phyloP scores from a whole-genome alignment of 2,113 vertebrate genomes.

The Ranitomeya variabilis region DNA sequence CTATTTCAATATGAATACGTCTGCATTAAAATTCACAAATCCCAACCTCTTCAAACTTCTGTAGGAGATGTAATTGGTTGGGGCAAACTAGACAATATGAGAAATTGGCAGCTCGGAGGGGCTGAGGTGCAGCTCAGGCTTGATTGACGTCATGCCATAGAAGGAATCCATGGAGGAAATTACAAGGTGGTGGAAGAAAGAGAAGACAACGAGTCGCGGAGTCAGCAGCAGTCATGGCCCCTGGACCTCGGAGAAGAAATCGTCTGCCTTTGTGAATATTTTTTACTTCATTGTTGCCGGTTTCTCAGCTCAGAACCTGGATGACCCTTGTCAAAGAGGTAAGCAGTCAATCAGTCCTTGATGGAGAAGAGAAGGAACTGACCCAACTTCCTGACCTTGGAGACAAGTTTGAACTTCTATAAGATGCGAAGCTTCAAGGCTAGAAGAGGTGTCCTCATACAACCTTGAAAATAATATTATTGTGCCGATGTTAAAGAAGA shows the following conservation, averaged over 20 bases:
- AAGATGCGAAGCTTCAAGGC: neutral
- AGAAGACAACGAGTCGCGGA: neutral
- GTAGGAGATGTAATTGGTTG: slow-evolving; percentile 28
- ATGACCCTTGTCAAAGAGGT: neutral
- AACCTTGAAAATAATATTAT: neutral
- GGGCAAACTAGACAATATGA: slow-evolving; percentile 12
- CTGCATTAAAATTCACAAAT: slow-evolving; percentile 25
- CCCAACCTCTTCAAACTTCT: slow-evolving; percentile 10
- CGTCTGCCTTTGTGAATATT: neutral
- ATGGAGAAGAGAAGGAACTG: neutral
- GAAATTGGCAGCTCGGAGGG: neutral
- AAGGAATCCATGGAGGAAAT: neutral
- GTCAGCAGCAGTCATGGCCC: slow-evolving; percentile 3
- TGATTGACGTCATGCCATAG: neutral
- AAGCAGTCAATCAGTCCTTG: neutral
- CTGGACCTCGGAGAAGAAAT: neutral
- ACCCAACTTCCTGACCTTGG: neutral
- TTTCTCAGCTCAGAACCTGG: neutral
- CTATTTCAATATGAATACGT: slow-evolving; percentile 46
- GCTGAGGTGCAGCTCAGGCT: neutral
- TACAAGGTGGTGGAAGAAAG: neutral
- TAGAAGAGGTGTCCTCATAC: neutral
- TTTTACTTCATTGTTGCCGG: neutral
- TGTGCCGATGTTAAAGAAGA: neutral
- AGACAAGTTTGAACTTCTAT: neutral